A percentile compares a stretch with the other conserved stretches of the same genome.
Conservation (phyloP, 2,113 vertebrate species). For the Austrofundulus limnaeus region DNA sequence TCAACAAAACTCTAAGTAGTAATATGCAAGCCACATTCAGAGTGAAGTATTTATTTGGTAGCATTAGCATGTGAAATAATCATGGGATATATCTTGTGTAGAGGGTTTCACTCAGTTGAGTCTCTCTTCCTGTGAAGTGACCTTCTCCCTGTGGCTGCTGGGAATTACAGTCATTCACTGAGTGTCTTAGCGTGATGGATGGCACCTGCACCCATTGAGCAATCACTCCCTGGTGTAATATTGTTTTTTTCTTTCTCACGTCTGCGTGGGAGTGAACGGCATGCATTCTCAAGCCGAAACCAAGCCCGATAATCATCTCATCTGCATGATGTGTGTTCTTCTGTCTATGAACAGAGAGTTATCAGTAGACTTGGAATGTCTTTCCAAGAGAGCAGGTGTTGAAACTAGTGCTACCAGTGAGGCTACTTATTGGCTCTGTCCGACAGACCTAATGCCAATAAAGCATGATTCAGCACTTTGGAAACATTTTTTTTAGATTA, state of each 20-base stretch:
- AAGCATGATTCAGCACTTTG: conserved; percentile 26
- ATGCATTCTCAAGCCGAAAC: conserved; percentile 71
- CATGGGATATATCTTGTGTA: conserved; percentile 28
- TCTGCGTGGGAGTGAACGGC: conserved; percentile 73
- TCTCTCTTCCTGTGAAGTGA: conserved; percentile 62
- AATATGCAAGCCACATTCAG: neutral
- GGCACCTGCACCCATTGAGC: conserved; percentile 78
- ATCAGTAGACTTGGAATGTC: conserved; percentile 57
- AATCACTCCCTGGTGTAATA: conserved; percentile 63
- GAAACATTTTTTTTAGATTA: too few species aligned
- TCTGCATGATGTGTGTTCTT: conserved; percentile 68
- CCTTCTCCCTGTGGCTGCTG: conserved; percentile 64
- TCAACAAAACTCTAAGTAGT: neutral
- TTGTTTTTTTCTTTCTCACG: conserved; percentile 74
- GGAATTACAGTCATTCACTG: conserved; percentile 72
- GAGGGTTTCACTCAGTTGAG: conserved; percentile 39
- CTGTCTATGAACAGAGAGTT: conserved; percentile 42
- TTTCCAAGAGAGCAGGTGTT: neutral
- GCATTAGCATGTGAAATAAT: conserved; percentile 47
- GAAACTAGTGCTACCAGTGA: conserved; percentile 13
- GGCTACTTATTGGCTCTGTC: neutral
- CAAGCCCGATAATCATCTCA: conserved; percentile 75
- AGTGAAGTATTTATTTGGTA: conserved; percentile 19
- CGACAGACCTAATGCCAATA: neutral
- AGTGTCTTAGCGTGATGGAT: conserved; percentile 72